Evolutionary conservation across 2,113 vertebrate species (phyloP).

Genomic region (Gymnorhina tibicen): DNA sequence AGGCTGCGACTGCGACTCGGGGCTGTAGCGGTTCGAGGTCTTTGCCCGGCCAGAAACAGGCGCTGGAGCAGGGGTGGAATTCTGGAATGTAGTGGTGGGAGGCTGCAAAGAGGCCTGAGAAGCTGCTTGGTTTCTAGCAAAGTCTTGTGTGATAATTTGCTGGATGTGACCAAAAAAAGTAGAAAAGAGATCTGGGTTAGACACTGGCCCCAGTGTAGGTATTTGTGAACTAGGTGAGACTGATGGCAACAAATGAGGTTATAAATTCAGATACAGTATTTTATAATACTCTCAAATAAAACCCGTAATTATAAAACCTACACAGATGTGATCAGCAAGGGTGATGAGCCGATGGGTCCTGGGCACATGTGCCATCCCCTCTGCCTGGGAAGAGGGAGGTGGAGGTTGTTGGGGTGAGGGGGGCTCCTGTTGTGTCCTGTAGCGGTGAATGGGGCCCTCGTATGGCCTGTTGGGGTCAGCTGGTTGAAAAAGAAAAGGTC

Average conservation of each 20-base stretch:
- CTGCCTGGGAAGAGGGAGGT: constrained; percentile 75
- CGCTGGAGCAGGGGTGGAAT: constrained; percentile 67
- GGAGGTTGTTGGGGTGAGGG: constrained; percentile 79
- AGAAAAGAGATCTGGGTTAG: neutral
- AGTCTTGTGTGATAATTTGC: constrained; percentile 99
- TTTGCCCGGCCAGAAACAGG: constrained; percentile 78
- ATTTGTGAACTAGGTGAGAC: neutral
- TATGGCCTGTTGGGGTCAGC: constrained; percentile 78
- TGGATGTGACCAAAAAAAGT: constrained; percentile 9
- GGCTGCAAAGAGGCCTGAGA: constrained; percentile 75
- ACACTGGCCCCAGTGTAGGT: neutral
- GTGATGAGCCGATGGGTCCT: constrained; percentile 95
- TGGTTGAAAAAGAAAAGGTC: constrained; percentile 35
- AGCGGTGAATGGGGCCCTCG: constrained; percentile 82
- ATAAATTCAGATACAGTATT: neutral
- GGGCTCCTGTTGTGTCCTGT: constrained; percentile 76
- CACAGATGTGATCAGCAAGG: constrained; percentile 96
- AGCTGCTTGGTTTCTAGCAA: constrained; percentile 90
- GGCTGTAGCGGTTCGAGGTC: constrained; percentile 87
- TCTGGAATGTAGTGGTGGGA: constrained; percentile 89
- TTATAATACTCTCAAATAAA: neutral
- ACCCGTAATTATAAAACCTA: constrained; percentile 64
- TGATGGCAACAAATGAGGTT: neutral
- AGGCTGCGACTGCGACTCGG: constrained; percentile 82
- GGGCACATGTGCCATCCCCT: constrained; percentile 80